A percentile compares a stretch with the other conserved stretches of the same genome.
Evolutionary conservation across 2,797 vertebrate species (phyloP).

Genomic region (Leptatherina wallacei): DNA sequence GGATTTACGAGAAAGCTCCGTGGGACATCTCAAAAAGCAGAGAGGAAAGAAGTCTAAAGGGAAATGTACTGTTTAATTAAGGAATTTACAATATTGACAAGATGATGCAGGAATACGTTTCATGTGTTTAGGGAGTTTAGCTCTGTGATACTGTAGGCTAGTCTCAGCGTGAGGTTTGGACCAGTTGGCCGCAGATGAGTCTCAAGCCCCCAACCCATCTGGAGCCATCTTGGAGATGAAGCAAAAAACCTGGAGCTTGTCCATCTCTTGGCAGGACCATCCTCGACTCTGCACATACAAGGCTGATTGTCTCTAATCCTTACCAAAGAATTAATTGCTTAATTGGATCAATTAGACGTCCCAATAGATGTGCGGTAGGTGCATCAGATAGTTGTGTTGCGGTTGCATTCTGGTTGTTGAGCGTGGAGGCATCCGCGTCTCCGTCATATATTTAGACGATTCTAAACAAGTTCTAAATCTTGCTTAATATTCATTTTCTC

Average conservation of each 20-base stretch:
- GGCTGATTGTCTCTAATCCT: constrained; percentile 74
- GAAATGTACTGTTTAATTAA: constrained; percentile 38
- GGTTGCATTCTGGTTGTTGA: constrained; percentile 29
- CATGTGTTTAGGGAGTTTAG: constrained; percentile 33
- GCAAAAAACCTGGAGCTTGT: constrained; percentile 74
- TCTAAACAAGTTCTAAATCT: constrained; percentile 42
- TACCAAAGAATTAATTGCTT: constrained; percentile 77
- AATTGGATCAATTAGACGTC: constrained; percentile 81
- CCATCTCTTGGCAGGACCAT: constrained; percentile 74
- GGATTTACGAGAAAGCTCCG: constrained; percentile 8
- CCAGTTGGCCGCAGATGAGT: constrained; percentile 74
- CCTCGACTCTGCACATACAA: constrained; percentile 52
- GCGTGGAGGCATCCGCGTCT: constrained; percentile 34
- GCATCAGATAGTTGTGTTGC: constrained; percentile 27
- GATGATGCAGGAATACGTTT: constrained; percentile 6
- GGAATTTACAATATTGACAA: constrained; percentile 36
- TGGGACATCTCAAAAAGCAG: constrained; percentile 13
- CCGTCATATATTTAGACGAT: constrained; percentile 27
- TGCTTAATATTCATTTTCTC: constrained; percentile 58
- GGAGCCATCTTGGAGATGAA: constrained; percentile 75
- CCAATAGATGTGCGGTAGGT: constrained; percentile 71
- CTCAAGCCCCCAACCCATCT: constrained; percentile 77
- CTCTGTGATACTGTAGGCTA: constrained; percentile 58
- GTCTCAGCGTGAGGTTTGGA: constrained; percentile 68
- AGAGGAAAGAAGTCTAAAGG: constrained; percentile 21